phyloP scores from a whole-genome alignment of 2,797 vertebrate genomes.

The Spinibarbus caldwelli region DNA sequence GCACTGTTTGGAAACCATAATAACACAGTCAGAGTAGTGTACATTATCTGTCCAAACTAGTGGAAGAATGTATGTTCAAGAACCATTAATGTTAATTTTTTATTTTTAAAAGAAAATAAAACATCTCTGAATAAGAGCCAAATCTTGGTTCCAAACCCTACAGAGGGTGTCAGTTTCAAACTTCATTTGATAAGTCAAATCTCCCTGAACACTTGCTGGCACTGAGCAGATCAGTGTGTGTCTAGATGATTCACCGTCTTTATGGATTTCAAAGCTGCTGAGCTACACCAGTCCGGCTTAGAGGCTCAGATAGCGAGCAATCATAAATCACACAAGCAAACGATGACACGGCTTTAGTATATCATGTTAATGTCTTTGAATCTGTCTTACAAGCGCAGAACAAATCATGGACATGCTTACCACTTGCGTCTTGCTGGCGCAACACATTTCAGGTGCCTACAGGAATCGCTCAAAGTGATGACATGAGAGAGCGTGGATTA shows the following conservation, averaged over 20 bases:
- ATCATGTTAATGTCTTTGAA: conserved; percentile 48
- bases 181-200: conserved; percentile 12
- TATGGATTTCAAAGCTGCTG: conserved; percentile 47
- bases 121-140: not conserved
- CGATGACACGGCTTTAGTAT: conserved; percentile 39
- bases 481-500: conserved; percentile 26
- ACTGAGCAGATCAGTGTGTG: conserved; percentile 14
- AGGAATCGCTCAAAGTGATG: conserved; percentile 8
- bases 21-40: no score
- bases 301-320: not conserved
- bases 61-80: not conserved
- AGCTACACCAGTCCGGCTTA: conserved; percentile 18
- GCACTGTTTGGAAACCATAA: not conserved
- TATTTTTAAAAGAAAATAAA: not conserved
- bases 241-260: conserved; percentile 40
- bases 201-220: not conserved
- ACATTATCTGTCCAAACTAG: not conserved
- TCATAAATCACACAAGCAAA: conserved; percentile 17
- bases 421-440: conserved; percentile 16
- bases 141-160: conserved; percentile 19
- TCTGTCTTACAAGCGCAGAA: conserved; percentile 36
- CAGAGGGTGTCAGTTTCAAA: not conserved
- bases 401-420: conserved; percentile 53
- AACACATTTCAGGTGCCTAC: conserved; percentile 33
- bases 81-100: not conserved